Evolutionary conservation across 2,113 vertebrate genomes (phyloP).

Genomic region (Euleptes europaea): DNA sequence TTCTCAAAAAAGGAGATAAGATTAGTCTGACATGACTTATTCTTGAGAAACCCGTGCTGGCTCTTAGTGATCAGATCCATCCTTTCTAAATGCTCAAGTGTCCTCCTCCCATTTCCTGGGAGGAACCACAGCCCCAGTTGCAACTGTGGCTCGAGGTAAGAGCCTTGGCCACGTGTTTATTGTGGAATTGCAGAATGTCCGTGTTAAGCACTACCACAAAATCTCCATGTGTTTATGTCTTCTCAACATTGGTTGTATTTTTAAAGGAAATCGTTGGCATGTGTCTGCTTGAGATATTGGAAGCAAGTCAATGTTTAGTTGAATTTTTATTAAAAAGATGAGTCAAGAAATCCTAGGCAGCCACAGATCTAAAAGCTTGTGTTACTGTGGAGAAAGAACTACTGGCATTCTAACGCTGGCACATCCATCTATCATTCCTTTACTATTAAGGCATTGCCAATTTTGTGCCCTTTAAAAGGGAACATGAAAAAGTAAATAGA

Average conservation of each 20-base stretch:
- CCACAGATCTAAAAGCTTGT: constrained; percentile 39
- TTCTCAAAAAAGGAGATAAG: too few relatives aligned
- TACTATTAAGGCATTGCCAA: constrained; percentile 54
- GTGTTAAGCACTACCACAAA: constrained; percentile 34
- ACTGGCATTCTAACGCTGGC: constrained; percentile 36
- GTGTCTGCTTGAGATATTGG: constrained; percentile 56
- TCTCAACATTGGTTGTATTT: constrained; percentile 40
- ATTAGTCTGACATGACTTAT: too few relatives aligned
- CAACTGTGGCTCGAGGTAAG: too few relatives aligned
- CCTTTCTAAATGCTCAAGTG: too few relatives aligned
- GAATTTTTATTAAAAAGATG: constrained; percentile 50
- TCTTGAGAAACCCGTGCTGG: too few relatives aligned
- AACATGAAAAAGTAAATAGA: constrained; percentile 11
- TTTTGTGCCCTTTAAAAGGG: constrained; percentile 45
- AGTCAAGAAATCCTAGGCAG: constrained; percentile 56
- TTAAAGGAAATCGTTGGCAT: constrained; percentile 64
- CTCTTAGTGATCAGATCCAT: too few relatives aligned
- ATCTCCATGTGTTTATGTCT: constrained; percentile 32
- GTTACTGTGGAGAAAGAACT: constrained; percentile 29
- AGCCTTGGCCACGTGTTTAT: too few relatives aligned
- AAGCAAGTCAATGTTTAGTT: constrained; percentile 65
- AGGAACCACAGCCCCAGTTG: too few relatives aligned
- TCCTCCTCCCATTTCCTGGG: too few relatives aligned
- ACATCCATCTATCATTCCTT: constrained; percentile 56
- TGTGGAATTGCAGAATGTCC: constrained; percentile 14